phyloP scores from a whole-genome alignment of 2,888 invertebrate species.

The Amphipyra berbera region DNA sequence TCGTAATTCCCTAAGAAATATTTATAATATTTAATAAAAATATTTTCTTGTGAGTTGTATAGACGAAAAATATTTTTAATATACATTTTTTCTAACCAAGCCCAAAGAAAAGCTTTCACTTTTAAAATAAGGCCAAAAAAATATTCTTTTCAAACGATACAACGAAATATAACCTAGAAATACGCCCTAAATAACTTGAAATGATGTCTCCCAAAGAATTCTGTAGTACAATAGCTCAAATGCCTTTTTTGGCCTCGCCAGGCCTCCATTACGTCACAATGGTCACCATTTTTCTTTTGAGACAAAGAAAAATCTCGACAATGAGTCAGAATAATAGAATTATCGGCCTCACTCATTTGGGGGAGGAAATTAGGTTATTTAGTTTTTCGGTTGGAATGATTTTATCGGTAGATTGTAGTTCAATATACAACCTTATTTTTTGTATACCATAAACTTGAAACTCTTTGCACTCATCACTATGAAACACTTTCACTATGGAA shows the following conservation, averaged over 20 bases:
- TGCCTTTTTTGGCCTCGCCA: constrained; percentile 57
- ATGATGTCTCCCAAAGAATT: constrained; percentile 55
- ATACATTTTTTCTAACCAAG: neutral
- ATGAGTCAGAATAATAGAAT: constrained; percentile 66
- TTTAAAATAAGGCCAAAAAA: constrained; percentile 13
- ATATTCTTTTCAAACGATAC: constrained; percentile 34
- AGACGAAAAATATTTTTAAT: neutral
- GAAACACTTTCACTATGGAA: too few relatives aligned
- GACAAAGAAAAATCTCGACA: constrained; percentile 67
- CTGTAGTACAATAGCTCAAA: constrained; percentile 56
- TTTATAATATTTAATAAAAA: too few relatives aligned
- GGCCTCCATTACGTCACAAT: constrained; percentile 64
- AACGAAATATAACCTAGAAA: constrained; percentile 29
- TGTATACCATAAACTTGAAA: too few relatives aligned
- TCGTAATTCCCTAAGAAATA: too few relatives aligned
- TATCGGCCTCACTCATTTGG: constrained; percentile 60
- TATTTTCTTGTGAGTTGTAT: too few relatives aligned
- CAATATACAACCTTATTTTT: neutral
- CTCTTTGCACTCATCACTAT: too few relatives aligned
- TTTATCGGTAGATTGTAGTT: constrained; percentile 20
- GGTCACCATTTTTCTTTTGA: constrained; percentile 67
- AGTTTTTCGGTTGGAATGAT: constrained; percentile 22
- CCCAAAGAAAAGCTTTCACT: neutral
- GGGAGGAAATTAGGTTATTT: constrained; percentile 54
- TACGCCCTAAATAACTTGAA: constrained; percentile 44